phyloP scores from a whole-genome alignment of 2,797 vertebrate species.

The Enteromius radiatus region DNA sequence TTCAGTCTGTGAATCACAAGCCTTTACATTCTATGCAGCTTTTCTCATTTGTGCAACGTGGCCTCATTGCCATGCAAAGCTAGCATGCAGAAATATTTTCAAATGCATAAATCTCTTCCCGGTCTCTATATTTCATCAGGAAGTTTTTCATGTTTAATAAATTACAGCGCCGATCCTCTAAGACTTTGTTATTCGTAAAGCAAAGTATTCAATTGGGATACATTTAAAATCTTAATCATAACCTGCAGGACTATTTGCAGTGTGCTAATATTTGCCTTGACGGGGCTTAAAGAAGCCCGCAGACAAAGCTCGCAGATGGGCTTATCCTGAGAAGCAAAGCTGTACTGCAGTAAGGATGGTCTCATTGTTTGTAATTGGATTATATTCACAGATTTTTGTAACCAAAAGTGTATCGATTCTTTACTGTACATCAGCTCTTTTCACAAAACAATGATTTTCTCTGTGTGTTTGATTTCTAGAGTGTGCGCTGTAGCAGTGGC shows the following conservation, averaged over 20 bases:
- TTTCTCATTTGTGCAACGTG: constrained; percentile 85
- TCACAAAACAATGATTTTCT: constrained; percentile 45
- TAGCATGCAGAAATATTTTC: constrained; percentile 94
- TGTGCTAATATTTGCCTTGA: constrained; percentile 91
- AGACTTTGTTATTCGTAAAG: constrained; percentile 98
- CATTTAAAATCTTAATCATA: constrained; percentile 96
- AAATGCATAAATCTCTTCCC: constrained; percentile 95
- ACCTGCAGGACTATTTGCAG: constrained; percentile 94
- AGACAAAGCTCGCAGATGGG: constrained; percentile 85
- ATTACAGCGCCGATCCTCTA: constrained; percentile 93
- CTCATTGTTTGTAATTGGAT: constrained; percentile 70
- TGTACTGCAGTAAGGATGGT: constrained; percentile 80
- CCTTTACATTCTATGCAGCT: constrained; percentile 85
- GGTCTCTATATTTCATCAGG: constrained; percentile 98
- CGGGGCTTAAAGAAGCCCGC: constrained; percentile 83
- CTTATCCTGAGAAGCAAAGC: constrained; percentile 81
- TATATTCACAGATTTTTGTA: constrained; percentile 64
- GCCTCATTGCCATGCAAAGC: constrained; percentile 93
- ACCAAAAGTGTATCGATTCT: constrained; percentile 57
- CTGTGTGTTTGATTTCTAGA: constrained; percentile 15
- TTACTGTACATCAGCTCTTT: constrained; percentile 45
- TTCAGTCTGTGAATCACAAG: constrained; percentile 72
- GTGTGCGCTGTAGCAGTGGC: not conserved
- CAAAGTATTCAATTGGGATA: constrained; percentile 90
- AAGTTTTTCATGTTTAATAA: constrained; percentile 98